Conservation (phyloP, 2,113 vertebrate genomes). For the Pteronura brasiliensis region DNA sequence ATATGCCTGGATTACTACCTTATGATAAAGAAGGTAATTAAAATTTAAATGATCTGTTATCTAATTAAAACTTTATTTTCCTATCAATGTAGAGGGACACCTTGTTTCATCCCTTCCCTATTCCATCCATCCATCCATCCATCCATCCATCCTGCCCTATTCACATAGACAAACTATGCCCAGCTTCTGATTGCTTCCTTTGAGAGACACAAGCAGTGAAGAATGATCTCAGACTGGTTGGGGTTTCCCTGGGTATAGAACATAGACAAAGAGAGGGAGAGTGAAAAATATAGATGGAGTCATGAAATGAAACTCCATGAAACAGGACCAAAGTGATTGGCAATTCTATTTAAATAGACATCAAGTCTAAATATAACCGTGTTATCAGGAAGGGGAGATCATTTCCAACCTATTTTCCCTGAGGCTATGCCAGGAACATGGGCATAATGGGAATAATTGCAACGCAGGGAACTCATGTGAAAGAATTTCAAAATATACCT, state of each 20-base stretch:
- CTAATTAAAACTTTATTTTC: not conserved
- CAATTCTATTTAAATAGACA: not conserved
- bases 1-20: not conserved
- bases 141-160: not conserved
- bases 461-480: not conserved
- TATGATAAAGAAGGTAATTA: conserved; percentile 11
- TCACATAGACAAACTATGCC: not conserved
- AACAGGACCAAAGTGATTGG: not conserved
- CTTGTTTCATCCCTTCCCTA: not conserved
- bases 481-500: not conserved
- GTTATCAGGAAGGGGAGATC: not conserved
- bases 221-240: not conserved
- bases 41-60: not conserved
- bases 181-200: not conserved
- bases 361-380: not conserved
- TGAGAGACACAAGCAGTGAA: not conserved
- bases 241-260: not conserved
- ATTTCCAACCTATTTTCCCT: not conserved
- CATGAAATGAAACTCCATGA: not conserved
- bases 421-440: not conserved
- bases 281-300: not conserved
- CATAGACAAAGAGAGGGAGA: not conserved
- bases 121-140: not conserved
- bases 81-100: not conserved
- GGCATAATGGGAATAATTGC: not conserved